Base-by-base conservation (phyloP, 2,797 vertebrate species). In the Taenioides sp. region DNA sequence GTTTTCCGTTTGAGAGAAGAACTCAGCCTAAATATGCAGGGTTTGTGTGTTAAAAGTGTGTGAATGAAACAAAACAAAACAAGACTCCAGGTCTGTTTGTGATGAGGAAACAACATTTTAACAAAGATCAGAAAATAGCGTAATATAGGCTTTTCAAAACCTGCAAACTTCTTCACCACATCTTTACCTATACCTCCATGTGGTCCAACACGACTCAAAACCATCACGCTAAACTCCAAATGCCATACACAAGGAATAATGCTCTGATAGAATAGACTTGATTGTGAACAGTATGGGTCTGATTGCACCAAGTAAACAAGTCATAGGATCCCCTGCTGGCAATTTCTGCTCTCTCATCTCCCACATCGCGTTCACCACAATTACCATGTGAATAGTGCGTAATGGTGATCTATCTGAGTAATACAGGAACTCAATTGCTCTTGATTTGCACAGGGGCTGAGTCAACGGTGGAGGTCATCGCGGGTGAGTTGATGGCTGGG, bases 281-380 rank as follows among this genome's bases (percentile, higher is more conserved):
- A 89, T 88, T 88, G 84, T 83, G 86, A 89, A 84, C 85, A 85
- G 82, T 86, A 43, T 79, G 84, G 80, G 77, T 83, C 83, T 90
- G 87, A 88, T 89, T 90, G 77, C 85, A 73, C 57, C 18, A 54
- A 82, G 76, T 80, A 79, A 88, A 83, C 78, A 79, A 62, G 74
- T 77, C 71, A 73, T 60, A 40, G 58, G 80, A 84, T 81, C 82
- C 76, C 80, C 82, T 31, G 75, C 76, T 73, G 78, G 72, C 74
- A 77, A 31, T 80, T 77, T 75, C 73, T 68, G 67, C 55, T 76
- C 54, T 57, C 70, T 31, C 62, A 70, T 67, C 67, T 69, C 25
- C 65, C 68, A 57, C 65, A 57, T 60, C 27, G 69, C 5, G 50
- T 74, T 73, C 72, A 65, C 68, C 28, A 59, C 11, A 75, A 85